Evolutionary conservation across 2,113 vertebrate genomes (phyloP).

Genomic region (Lepus timidus): DNA sequence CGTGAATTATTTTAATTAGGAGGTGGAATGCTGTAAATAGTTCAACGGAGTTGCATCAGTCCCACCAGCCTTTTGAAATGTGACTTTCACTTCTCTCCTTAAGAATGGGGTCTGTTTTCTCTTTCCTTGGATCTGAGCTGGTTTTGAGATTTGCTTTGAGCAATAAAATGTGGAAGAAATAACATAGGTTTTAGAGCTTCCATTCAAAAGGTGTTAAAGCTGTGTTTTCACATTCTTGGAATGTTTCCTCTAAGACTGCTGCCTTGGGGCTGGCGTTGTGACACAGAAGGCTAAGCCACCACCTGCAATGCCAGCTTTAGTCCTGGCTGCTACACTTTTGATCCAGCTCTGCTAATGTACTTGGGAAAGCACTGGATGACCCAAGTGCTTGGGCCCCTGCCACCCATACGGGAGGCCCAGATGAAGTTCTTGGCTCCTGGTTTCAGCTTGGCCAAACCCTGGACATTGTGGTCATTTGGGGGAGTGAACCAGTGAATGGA

Average conservation of each 20-base stretch:
- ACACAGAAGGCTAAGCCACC: no score
- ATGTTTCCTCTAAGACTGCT: not conserved
- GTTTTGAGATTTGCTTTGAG: conserved; percentile 8
- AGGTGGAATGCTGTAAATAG: not conserved
- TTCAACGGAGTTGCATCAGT: not conserved
- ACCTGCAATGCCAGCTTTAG: no score
- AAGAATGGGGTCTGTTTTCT: not conserved
- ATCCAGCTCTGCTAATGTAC: no score
- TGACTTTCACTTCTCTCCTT: not conserved
- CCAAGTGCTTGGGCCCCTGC: no score
- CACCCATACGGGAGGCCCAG: no score
- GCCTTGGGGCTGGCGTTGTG: no score
- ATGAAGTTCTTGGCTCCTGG: no score
- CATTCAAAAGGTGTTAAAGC: not conserved
- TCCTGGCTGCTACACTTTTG: no score
- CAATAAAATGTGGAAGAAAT: not conserved
- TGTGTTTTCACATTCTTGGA: not conserved
- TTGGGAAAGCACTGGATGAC: no score
- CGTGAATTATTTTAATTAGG: not conserved
- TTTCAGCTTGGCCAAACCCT: no score
- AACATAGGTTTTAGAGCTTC: not conserved
- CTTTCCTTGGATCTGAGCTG: not conserved
- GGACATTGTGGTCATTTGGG: no score
- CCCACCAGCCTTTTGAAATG: not conserved
- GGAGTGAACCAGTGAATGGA: no score